Evolutionary conservation across 92 coral and sea anemone genomes (phyloP), one percentile per base, ranked within the genome.

Genomic region (Zoanthus solanderi): DNA sequence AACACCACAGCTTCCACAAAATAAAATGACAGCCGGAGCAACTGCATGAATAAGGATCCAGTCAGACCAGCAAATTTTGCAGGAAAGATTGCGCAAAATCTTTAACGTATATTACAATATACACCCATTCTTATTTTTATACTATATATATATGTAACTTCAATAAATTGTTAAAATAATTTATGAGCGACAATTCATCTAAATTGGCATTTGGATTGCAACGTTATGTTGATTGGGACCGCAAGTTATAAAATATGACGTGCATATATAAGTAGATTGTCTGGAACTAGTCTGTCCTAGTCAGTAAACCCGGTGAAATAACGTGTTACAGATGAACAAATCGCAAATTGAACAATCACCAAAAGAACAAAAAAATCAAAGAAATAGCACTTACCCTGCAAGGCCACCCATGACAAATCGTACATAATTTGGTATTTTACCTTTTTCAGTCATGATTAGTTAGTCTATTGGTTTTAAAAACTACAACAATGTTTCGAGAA

Each of bases 351-450:
- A 2, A 69, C 12, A 7, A 11, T 0, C 69, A 16, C 29, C 69
- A 9, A 5, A 30, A 30, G 9, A 14, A 76, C 37, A 29, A 4
- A 52, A 29, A 54, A 15, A 54, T 30, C 7, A 54, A 52, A 30
- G 10, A 0, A 28, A 15, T 31, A 14, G 13, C 67, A 66, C 85
- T 18, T 66, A 81, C 85, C 85, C 85, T 11, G 85, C 85, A 15
- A 29, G n/a, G 29, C 85, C 80, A 9, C 79, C 88, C 78, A 84
- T 84, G 31, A 72, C 47, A 53, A 75, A 72, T 8, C 88, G 80
- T 16, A 45, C 32, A 72, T 84, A 74, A 54, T 72, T 85, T 29
- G 79, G 81, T 16, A 72, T 85, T n/a, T 58, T 85, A 10, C 74
- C 74, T 58, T 85, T 78, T 85, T 63, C 89, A 84, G 66, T 72